Conservation (phyloP, 2,888 invertebrate species). For the Cheilosia variabilis region DNA sequence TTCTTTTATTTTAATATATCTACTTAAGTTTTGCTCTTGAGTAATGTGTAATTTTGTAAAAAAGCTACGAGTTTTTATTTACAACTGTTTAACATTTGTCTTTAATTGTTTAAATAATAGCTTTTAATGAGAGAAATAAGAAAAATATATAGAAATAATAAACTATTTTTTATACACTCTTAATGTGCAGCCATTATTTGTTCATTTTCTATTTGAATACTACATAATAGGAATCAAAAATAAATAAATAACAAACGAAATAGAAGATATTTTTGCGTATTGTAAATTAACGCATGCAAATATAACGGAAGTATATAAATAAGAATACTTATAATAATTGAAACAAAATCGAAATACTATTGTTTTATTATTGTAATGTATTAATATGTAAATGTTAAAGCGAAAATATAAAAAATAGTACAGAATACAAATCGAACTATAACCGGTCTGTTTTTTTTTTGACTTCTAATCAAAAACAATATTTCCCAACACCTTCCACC, state of each 20-base stretch:
- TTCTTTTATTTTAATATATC: conserved; percentile 15
- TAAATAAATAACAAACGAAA: conserved; percentile 37
- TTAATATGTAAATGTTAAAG: conserved; percentile 64
- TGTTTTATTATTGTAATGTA: conserved; percentile 66
- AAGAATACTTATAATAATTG: conserved; percentile 21
- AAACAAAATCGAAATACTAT: conserved; percentile 51
- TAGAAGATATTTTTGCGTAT: conserved; percentile 60
- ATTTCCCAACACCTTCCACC: neutral
- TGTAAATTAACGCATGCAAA: conserved; percentile 44
- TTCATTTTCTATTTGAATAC: conserved; percentile 59
- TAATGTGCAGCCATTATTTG: conserved; percentile 73
- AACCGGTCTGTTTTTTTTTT: neutral
- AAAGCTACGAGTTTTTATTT: conserved; percentile 37
- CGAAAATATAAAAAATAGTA: conserved; percentile 32
- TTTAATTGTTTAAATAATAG: conserved; percentile 64
- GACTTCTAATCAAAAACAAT: neutral
- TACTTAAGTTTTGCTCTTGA: conserved; percentile 27
- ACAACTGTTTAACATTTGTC: conserved; percentile 51
- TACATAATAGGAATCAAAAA: conserved; percentile 50
- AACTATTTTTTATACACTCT: conserved; percentile 78
- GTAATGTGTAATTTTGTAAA: conserved; percentile 31
- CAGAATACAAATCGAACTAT: conserved; percentile 5
- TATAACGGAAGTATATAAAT: conserved; percentile 30
- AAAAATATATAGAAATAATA: conserved; percentile 72
- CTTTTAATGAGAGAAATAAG: conserved; percentile 70